These are phyloP conservation scores for Eurytoma californica DNA, from an alignment of 2,888 invertebrate species.

Conservation along the genomic window DNA sequence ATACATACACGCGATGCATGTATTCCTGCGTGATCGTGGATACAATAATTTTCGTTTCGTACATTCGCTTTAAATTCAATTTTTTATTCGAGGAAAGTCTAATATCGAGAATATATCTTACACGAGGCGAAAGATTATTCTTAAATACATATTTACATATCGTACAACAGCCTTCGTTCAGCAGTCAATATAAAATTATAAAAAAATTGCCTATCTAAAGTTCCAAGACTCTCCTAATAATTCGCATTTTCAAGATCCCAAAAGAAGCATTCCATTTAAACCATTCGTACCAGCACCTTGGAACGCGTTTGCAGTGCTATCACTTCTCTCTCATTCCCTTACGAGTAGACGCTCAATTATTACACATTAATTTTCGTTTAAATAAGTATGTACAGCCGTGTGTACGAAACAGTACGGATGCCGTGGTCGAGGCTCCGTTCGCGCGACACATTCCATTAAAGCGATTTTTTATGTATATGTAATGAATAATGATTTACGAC, in stretches of 20 bases:
- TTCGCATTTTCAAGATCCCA: slow-evolving; percentile 35
- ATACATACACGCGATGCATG: slow-evolving; percentile 66
- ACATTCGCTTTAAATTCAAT: slow-evolving; percentile 53
- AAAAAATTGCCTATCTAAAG: slow-evolving; percentile 73
- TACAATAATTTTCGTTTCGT: slow-evolving; percentile 56
- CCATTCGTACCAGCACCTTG: not conserved
- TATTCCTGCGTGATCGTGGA: slow-evolving; percentile 58
- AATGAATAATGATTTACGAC: not conserved
- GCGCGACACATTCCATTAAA: slow-evolving; percentile 43
- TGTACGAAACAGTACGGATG: slow-evolving; percentile 17
- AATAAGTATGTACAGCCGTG: slow-evolving; percentile 55
- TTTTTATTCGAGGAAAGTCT: slow-evolving; percentile 56
- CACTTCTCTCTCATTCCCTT: slow-evolving; percentile 2
- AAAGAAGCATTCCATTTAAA: slow-evolving; percentile 18
- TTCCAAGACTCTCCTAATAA: slow-evolving; percentile 56
- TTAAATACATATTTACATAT: slow-evolving; percentile 75
- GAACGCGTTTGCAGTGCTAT: not conserved
- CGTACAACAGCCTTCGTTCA: slow-evolving; percentile 68
- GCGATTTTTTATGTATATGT: slow-evolving; percentile 45
- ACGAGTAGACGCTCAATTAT: slow-evolving; percentile 3
- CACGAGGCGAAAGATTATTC: slow-evolving; percentile 73
- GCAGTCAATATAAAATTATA: slow-evolving; percentile 75
- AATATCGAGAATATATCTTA: slow-evolving; percentile 70
- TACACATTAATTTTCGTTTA: slow-evolving; percentile 24
- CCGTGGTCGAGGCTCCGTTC: slow-evolving; percentile 51